phyloP scores from a whole-genome alignment of 2,888 invertebrate genomes.

The Sesamia inferens region DNA sequence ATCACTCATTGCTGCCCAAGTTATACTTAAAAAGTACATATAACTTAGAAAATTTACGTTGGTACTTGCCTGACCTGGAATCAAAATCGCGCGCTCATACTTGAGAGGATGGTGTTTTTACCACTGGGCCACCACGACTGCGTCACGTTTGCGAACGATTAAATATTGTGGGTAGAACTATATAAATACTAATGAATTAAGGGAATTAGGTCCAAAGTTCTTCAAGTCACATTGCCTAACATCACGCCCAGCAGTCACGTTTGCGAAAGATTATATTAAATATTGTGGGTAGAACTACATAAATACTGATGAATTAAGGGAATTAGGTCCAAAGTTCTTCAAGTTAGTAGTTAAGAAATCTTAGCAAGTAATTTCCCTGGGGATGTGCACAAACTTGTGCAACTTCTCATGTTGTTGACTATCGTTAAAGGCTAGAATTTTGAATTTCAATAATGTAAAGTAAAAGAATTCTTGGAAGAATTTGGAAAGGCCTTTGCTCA shows the following conservation, averaged over 20 bases:
- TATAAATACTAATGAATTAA: conserved; percentile 36
- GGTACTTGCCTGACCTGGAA: too few species aligned
- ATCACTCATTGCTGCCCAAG: too few species aligned
- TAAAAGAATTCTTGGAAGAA: too few species aligned
- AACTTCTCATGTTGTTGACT: conserved; percentile 23
- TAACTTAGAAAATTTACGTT: too few species aligned
- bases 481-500: too few species aligned
- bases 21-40: too few species aligned
- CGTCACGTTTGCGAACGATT: background rate
- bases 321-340: conserved; percentile 27
- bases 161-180: background rate
- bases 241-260: background rate
- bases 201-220: conserved; percentile 22
- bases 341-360: conserved; percentile 28
- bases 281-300: conserved; percentile 1
- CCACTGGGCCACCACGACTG: too few species aligned
- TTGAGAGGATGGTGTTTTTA: too few species aligned
- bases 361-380: conserved; percentile 37
- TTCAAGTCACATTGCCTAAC: conserved; percentile 9
- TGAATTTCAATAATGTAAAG: background rate
- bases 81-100: too few species aligned
- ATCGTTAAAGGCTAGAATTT: conserved; percentile 4
- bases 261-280: background rate
- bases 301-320: conserved; percentile 33
- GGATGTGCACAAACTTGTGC: conserved; percentile 22